Evolutionary conservation across 2,113 vertebrate species (phyloP).

Genomic region (Pseudopodoces humilis): DNA sequence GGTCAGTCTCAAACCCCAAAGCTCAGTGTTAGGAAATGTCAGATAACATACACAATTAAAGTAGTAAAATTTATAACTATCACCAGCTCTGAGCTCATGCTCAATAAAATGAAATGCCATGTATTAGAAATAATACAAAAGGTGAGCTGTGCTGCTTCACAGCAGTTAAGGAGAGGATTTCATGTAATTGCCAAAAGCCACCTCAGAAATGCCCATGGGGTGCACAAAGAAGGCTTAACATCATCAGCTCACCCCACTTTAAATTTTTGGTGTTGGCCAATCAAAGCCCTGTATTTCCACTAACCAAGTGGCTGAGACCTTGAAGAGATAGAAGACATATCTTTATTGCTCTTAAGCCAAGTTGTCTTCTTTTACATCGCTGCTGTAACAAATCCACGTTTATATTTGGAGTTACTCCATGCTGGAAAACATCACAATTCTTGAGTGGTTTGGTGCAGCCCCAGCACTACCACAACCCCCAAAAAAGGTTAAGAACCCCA

Average conservation of each 20-base stretch:
- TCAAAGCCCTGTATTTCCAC: neutral
- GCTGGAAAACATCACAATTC: neutral
- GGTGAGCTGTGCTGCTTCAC: neutral
- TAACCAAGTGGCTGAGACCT: neutral
- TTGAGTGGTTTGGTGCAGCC: neutral
- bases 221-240: neutral
- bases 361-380: neutral
- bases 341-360: neutral
- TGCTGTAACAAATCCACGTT: neutral
- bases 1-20: constrained; percentile 36
- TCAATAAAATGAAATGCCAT: neutral
- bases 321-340: neutral
- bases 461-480: neutral
- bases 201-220: neutral
- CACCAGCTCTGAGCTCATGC: neutral
- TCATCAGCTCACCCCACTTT: neutral
- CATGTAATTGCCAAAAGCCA: neutral
- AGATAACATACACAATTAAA: constrained; percentile 29
- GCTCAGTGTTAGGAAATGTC: neutral
- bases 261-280: neutral
- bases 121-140: neutral
- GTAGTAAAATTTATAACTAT: constrained; percentile 17
- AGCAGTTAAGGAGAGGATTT: neutral
- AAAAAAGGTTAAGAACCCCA: neutral
- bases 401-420: neutral